Percentiles rank a stretch among this genome's conserved stretches.
Evolutionary conservation across 2,797 vertebrate genomes (phyloP).

Genomic region (Chaetophractus vellerosus): DNA sequence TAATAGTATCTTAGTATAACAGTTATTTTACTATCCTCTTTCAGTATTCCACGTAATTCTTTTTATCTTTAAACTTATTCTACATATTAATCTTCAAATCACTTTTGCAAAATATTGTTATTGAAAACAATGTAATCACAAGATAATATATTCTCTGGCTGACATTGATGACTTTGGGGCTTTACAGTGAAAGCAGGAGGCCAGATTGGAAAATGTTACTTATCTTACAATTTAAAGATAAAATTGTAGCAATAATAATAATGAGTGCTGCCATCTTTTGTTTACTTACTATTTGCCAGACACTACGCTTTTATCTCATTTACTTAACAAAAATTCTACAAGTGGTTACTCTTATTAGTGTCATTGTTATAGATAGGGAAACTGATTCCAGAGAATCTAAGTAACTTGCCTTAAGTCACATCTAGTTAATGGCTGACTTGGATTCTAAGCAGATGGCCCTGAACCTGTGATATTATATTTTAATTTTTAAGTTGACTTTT

Average conservation of each 20-base stretch:
- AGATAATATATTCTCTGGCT: background rate
- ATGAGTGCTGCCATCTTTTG: background rate
- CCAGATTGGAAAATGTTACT: conserved; percentile 43
- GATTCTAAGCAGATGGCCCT: background rate
- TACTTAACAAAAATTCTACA: conserved; percentile 20
- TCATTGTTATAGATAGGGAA: background rate
- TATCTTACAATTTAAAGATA: background rate
- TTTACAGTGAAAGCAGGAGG: conserved; percentile 26
- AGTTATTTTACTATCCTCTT: conserved; percentile 23
- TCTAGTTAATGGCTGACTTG: background rate
- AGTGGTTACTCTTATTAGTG: background rate
- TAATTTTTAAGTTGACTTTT: conserved; percentile 1
- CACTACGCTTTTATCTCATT: background rate
- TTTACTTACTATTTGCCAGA: background rate
- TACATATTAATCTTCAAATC: background rate
- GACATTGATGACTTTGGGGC: background rate
- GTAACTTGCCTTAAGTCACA: background rate
- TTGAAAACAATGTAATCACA: background rate
- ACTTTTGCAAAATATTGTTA: conserved; percentile 17
- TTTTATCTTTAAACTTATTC: conserved; percentile 31
- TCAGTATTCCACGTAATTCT: background rate
- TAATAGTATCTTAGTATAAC: background rate
- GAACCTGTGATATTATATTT: background rate
- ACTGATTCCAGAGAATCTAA: conserved; percentile 45
- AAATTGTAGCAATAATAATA: background rate